phyloP scores from a whole-genome alignment of 1,140 invertebrate species.

The Neodiprion fabricii region DNA sequence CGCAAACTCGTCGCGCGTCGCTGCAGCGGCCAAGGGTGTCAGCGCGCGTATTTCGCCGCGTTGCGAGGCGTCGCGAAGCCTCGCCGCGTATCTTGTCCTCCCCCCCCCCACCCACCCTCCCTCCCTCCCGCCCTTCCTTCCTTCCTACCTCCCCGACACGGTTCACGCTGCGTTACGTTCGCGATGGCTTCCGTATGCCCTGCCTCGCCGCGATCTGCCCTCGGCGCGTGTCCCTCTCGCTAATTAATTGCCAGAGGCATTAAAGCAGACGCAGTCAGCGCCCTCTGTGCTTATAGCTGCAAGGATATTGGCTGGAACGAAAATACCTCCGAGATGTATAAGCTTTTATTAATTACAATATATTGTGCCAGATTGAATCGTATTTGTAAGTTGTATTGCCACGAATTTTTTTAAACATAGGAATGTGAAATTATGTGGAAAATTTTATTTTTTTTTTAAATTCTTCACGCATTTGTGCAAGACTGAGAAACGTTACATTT shows the following conservation, averaged over 20 bases:
- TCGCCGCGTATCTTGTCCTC: slow-evolving; percentile 48
- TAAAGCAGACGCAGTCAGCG: slow-evolving; percentile 29
- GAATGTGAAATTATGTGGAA: too few relatives aligned
- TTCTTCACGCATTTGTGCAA: too few relatives aligned
- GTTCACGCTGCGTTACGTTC: neutral
- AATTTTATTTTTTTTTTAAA: too few relatives aligned
- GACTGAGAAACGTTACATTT: too few relatives aligned
- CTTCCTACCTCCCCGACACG: neutral
- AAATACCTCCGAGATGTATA: slow-evolving; percentile 18
- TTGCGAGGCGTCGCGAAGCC: slow-evolving; percentile 40
- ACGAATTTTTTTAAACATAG: too few relatives aligned
- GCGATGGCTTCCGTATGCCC: neutral
- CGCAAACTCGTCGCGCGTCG: slow-evolving; percentile 24
- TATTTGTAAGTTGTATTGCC: too few relatives aligned
- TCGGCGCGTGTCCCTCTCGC: slow-evolving; percentile 31
- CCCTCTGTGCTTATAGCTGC: neutral
- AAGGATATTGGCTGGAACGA: slow-evolving; percentile 11
- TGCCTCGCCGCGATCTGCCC: slow-evolving; percentile 47
- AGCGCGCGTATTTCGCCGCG: slow-evolving; percentile 20
- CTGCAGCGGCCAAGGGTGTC: slow-evolving; percentile 31
- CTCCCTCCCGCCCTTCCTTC: slow-evolving; percentile 9
- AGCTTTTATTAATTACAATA: slow-evolving; percentile 3
- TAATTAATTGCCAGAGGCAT: neutral
- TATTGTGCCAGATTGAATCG: too few relatives aligned
- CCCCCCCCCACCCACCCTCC: slow-evolving; percentile 23